These are phyloP conservation scores for Triplophysa tibetana DNA, from an alignment of 2,113 vertebrate genomes.

Conservation along the genomic window DNA sequence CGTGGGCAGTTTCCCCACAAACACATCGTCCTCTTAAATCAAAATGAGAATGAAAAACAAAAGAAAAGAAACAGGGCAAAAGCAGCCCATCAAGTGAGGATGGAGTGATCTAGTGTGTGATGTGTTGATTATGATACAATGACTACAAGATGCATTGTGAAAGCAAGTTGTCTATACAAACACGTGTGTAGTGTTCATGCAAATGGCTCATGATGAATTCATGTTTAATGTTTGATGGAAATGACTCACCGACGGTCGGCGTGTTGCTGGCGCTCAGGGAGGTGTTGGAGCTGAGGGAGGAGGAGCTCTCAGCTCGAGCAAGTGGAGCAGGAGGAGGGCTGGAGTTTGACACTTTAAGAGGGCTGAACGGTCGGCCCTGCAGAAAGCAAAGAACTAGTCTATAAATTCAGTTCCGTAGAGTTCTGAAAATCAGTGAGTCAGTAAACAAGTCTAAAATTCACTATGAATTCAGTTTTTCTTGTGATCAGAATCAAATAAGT, in stretches of 20 bases:
- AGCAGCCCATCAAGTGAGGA: neutral
- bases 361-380: constrained; percentile 85
- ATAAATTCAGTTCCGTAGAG: neutral
- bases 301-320: constrained; percentile 93
- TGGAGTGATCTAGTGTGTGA: constrained; percentile 1
- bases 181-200: neutral
- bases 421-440: neutral
- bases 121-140: constrained; percentile 1
- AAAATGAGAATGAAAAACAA: constrained; percentile 55
- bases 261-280: constrained; percentile 93
- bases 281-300: constrained; percentile 92
- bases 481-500: neutral
- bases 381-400: neutral
- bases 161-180: neutral
- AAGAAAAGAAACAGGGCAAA: constrained; percentile 32
- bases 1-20: constrained; percentile 83
- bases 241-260: constrained; percentile 88
- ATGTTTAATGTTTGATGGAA: neutral
- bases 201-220: neutral
- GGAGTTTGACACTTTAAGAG: constrained; percentile 81
- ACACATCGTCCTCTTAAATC: constrained; percentile 84
- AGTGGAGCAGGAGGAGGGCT: constrained; percentile 91
- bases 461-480: neutral
- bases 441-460: neutral
- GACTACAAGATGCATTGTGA: neutral